A percentile compares a stretch with the other conserved stretches of the same genome.
phyloP scores from a whole-genome alignment of 1,140 invertebrate genomes.

The Drosophila triauraria region DNA sequence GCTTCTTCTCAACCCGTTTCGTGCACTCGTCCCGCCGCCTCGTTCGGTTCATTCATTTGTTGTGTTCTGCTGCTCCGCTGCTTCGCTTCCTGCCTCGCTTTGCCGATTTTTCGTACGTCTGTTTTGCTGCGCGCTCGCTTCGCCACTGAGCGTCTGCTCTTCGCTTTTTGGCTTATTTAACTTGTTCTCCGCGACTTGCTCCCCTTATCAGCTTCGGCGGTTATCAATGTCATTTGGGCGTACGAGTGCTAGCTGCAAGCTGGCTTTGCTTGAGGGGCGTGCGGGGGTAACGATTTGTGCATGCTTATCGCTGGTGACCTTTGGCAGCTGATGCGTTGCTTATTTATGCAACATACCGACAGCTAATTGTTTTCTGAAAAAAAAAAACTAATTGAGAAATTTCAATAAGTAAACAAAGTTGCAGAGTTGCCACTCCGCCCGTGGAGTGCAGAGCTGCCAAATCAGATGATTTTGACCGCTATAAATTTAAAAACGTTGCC shows the following conservation, averaged over 20 bases:
- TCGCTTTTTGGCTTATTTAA: slow-evolving; percentile 48
- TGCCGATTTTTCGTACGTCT: slow-evolving; percentile 64
- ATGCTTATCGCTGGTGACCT: slow-evolving; percentile 9
- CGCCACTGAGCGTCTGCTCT: slow-evolving; percentile 59
- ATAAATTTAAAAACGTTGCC: too few species aligned
- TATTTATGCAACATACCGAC: slow-evolving; percentile 9
- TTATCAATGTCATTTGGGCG: slow-evolving; percentile 18
- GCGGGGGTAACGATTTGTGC: slow-evolving; percentile 5
- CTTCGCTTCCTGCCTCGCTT: slow-evolving; percentile 38
- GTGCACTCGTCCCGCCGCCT: slow-evolving; percentile 51
- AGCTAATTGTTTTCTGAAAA: not conserved
- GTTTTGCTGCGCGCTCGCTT: slow-evolving; percentile 66
- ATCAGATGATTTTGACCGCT: not conserved
- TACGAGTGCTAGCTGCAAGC: slow-evolving; percentile 10
- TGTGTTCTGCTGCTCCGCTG: slow-evolving; percentile 12
- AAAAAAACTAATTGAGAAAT: slow-evolving; percentile 3
- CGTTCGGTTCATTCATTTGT: slow-evolving; percentile 61
- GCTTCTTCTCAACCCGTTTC: slow-evolving; percentile 77
- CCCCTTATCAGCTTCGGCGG: slow-evolving; percentile 42
- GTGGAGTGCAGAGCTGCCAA: not conserved
- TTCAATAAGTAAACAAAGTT: slow-evolving; percentile 34
- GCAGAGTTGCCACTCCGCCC: not conserved
- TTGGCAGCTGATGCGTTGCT: not conserved
- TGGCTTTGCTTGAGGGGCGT: not conserved
- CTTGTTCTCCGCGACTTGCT: slow-evolving; percentile 36